Evolutionary conservation across 2,797 vertebrate species (phyloP).

Genomic region (Malacoraja senta): DNA sequence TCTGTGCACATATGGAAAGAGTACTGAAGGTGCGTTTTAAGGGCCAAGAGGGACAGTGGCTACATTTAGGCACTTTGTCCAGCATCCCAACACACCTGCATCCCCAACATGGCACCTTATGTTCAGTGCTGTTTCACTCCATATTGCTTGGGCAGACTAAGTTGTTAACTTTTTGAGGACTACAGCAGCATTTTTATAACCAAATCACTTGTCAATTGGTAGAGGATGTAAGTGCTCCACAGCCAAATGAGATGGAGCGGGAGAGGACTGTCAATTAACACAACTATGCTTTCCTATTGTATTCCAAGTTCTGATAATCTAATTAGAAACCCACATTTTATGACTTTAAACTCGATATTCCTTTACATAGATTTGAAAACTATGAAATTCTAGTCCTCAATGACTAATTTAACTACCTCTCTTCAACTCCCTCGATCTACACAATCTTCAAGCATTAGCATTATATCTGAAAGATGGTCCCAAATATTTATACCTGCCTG

Average conservation of each 20-base stretch:
- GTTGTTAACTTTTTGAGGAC: slow-evolving; percentile 23
- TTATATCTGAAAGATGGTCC: neutral
- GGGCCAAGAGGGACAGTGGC: neutral
- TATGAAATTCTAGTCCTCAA: neutral
- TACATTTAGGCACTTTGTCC: slow-evolving; percentile 35
- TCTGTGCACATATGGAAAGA: neutral
- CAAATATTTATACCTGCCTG: neutral
- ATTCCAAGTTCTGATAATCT: neutral
- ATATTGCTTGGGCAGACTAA: neutral
- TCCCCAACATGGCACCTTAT: neutral
- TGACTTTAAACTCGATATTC: neutral
- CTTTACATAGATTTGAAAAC: neutral
- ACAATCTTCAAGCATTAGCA: neutral
- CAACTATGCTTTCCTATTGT: neutral
- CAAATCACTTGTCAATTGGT: neutral
- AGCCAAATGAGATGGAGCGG: neutral
- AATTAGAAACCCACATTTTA: neutral
- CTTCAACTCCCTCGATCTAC: neutral
- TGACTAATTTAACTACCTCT: neutral
- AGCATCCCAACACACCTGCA: neutral
- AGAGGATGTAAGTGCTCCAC: neutral
- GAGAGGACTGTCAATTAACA: neutral
- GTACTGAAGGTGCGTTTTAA: neutral
- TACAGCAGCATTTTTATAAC: neutral
- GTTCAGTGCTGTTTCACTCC: slow-evolving; percentile 19